These are phyloP conservation scores for Aspidapion aeneum DNA, from an alignment of 2,888 invertebrate genomes.

Conservation along the genomic window DNA sequence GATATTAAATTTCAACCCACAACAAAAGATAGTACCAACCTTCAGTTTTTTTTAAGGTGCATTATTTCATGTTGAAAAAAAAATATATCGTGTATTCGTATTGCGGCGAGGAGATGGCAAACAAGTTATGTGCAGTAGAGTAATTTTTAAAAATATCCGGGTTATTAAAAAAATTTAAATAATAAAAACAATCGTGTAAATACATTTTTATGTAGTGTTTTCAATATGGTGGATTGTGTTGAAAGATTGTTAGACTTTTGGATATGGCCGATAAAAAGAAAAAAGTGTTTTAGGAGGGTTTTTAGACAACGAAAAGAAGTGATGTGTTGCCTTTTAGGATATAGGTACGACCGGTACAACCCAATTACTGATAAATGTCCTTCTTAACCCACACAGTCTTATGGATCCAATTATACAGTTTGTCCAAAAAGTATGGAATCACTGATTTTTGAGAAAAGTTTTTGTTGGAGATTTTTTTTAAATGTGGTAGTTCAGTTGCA, in stretches of 20 bases:
- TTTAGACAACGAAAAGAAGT: neutral
- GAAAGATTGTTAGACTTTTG: neutral
- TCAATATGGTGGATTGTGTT: neutral
- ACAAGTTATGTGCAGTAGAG: neutral
- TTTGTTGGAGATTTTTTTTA: too few relatives aligned
- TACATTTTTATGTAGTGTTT: too few relatives aligned
- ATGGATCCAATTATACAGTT: too few relatives aligned
- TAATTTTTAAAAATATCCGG: neutral
- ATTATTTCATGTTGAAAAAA: too few relatives aligned
- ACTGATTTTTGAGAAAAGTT: too few relatives aligned
- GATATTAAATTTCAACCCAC: neutral
- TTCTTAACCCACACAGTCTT: too few relatives aligned
- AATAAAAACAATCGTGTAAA: too few relatives aligned
- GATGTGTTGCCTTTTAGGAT: conserved; percentile 1
- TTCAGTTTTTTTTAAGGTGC: neutral
- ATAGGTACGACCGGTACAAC: neutral
- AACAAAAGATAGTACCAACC: neutral
- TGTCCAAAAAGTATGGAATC: too few relatives aligned
- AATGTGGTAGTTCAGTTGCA: too few relatives aligned
- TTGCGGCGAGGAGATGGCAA: too few relatives aligned
- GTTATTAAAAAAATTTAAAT: neutral
- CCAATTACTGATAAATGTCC: too few relatives aligned
- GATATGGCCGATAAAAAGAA: neutral
- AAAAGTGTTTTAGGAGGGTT: neutral
- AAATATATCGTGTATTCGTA: neutral